Base-by-base conservation (phyloP, 2,113 vertebrate species). In the Indri indri region DNA sequence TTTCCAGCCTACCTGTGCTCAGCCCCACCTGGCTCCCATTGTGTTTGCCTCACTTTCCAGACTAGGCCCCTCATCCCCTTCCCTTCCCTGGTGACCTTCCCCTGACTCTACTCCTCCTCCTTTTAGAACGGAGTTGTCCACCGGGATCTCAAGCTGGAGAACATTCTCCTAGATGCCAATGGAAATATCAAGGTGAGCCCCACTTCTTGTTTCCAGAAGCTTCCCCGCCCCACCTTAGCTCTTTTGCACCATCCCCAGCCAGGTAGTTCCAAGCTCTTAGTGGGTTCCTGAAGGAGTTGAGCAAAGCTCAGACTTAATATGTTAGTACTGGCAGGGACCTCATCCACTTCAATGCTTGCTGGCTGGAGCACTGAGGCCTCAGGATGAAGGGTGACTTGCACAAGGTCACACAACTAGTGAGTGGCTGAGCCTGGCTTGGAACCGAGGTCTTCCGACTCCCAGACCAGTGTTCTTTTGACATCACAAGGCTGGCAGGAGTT, bases 91-190 rank as follows among this genome's bases (percentile, higher is more conserved):
- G 25, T 37, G 18, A 2, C 0, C 13, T 10, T 0, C 0, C n/a
- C 2, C 61, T 97, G 25, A 98, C 50, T 94, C 3, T 63, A 50
- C 50, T 80, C 66, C 66, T 91, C 66, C 3, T 2, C 85, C 93
- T 95, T 97, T 3, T 96, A 99, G 99, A 99, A 99, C 1, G 99
- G 99, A 65, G 98, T 99, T 17, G 99, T 99, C 1, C 99, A 99
- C 98, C 98, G 99, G 6, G 99, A 99, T 98, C 99, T 99, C 98
- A 99, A 99, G 97, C 98, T 99, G 97, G 99, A 99, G 98, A 99
- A 99, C 98, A 99, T 99, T 98, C 99, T 99, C 87, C 98, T 99
- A 9, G 99, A 99, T 37, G 98, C 98, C 13, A 99, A 98, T 0
- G 99, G 99, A 50, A 99, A 99, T 88, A 99, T 99, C 91, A 99